Evolutionary conservation across 2,797 vertebrate species (phyloP).

Genomic region (Pangasius larnaudii): DNA sequence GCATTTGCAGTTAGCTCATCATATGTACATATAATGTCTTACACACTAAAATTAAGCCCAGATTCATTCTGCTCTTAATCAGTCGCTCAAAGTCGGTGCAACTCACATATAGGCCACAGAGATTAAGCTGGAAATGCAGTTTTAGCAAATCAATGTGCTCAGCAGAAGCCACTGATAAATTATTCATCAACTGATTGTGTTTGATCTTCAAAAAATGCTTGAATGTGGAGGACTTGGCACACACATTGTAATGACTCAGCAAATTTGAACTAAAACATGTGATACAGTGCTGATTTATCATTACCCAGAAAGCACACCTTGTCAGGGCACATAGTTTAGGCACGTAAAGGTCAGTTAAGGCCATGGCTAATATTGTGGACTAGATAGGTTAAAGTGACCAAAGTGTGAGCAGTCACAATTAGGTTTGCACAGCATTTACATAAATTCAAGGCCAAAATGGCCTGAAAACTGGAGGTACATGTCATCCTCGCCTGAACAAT

Average conservation of each 20-base stretch:
- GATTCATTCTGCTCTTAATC: conserved; percentile 28
- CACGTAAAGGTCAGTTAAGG: not conserved
- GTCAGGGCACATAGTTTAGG: no score
- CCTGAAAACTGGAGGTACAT: no score
- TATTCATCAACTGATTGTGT: conserved; percentile 67
- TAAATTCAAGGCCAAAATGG: not conserved
- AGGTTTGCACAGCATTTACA: not conserved
- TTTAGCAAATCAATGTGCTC: conserved; percentile 66
- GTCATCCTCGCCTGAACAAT: not conserved
- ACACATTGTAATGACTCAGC: not conserved
- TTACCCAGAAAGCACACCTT: not conserved
- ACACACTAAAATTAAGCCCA: not conserved
- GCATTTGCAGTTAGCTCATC: not conserved
- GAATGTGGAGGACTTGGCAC: conserved; percentile 29
- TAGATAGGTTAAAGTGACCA: not conserved
- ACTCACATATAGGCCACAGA: conserved; percentile 58
- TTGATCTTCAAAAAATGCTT: conserved; percentile 64
- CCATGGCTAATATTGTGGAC: not conserved
- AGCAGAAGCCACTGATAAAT: conserved; percentile 70
- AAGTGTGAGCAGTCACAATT: not conserved
- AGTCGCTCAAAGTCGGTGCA: conserved; percentile 64
- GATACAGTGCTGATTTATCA: not conserved
- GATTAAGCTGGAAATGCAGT: conserved; percentile 64
- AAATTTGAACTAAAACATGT: not conserved
- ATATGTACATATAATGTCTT: not conserved